Percentiles rank a stretch among this genome's conserved stretches.
Conservation (phyloP, 2,797 vertebrate genomes). For the Megalops cyprinoides region DNA sequence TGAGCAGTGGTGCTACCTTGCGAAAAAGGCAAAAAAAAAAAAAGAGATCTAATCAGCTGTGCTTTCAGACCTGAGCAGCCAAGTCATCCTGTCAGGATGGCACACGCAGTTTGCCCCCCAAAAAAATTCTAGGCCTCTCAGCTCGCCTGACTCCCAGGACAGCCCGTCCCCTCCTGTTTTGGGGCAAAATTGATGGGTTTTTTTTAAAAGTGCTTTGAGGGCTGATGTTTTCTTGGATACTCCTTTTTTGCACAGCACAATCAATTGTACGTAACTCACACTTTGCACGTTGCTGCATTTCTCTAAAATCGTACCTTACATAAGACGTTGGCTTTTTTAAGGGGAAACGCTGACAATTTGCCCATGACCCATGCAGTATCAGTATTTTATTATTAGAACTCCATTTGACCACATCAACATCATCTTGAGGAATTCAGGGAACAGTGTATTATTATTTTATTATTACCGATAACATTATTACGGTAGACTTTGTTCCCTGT, state of each 20-base stretch:
- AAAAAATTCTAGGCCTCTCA: not conserved
- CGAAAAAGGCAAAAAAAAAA: not conserved
- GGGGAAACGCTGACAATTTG: no score
- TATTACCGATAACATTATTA: no score
- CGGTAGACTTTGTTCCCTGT: no score
- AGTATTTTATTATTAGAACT: no score
- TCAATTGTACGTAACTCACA: not conserved
- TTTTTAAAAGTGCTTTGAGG: not conserved
- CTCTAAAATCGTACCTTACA: no score
- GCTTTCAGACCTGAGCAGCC: not conserved
- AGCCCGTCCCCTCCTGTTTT: not conserved
- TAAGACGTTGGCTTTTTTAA: no score
- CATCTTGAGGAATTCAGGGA: no score
- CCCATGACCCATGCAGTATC: no score
- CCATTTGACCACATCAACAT: no score
- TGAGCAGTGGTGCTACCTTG: slow-evolving; percentile 9
- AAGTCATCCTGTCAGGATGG: not conserved
- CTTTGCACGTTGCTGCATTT: no score
- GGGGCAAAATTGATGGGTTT: not conserved
- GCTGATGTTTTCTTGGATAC: not conserved
- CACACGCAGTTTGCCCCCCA: not conserved
- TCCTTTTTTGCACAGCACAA: not conserved
- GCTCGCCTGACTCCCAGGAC: not conserved
- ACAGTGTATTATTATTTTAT: no score
- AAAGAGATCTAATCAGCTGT: slow-evolving; percentile 7